Evolutionary conservation across 2,113 vertebrate genomes (phyloP), one percentile per base, ranked within the genome.

Genomic region (Cervus canadensis): DNA sequence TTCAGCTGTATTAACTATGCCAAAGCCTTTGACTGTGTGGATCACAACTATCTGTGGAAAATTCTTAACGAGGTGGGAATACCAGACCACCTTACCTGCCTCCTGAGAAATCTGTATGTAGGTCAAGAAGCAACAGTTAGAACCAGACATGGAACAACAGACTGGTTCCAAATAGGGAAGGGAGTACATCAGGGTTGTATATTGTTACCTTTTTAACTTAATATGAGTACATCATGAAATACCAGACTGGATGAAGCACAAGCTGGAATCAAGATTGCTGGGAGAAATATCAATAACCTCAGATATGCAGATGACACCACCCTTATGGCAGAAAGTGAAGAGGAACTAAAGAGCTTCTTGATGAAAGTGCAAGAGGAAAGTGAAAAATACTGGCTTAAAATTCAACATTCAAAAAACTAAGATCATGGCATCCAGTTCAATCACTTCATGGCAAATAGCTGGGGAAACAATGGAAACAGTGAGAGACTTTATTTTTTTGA

Each of bases 111-210:
- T 23, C 5, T 71, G 5, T 71, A 36, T 23, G 19, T 6, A 71
- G 19, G n/a, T 71, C 67, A 71, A 6, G 19, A 71, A 71, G 19
- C 67, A 23, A 71, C 19, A 71, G 67, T 71, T 71, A 40, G n/a
- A 36, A 71, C 67, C 0, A 0, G 19, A 71, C 19, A 23, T 71
- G 67, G 19, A 71, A 71, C 1, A 71, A 71, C 0, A 0, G 67
- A 36, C 19, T 23, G 19, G 67, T 40, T 71, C 67, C n/a, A 23
- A 12, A 71, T 40, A 71, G 67, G 67, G n/a, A 40, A 71, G 12
- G 67, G 19, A 71, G 67, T 71, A 71, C 9, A 23, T 12, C 19
- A 40, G 40, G 19, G 2, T 23, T 71, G n/a, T 40, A 36, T 40
- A 19, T 40, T 71, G n/a, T 71, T 19, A 71, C 64, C 10, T 2